A percentile compares a stretch with the other conserved stretches of the same genome.
Conservation (phyloP, 1,140 invertebrate genomes). For the Calliopsis andreniformis region DNA sequence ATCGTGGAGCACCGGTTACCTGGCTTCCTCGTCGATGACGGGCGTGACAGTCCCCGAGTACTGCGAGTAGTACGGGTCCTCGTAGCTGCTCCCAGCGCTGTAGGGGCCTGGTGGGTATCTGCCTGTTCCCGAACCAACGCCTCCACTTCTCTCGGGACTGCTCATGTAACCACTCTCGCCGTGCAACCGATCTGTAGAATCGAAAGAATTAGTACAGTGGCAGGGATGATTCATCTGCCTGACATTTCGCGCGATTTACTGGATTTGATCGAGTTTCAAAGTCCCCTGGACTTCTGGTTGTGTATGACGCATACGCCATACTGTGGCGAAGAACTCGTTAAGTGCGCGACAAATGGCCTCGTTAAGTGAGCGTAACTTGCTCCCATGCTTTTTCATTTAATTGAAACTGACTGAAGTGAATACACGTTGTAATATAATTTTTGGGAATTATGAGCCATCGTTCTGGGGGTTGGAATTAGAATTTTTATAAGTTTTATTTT, state of each 20-base stretch:
- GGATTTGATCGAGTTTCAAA: neutral
- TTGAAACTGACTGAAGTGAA: no score
- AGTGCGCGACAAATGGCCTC: no score
- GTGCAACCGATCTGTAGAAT: constrained; percentile 81
- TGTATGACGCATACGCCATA: no score
- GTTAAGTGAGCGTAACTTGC: no score
- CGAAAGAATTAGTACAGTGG: neutral
- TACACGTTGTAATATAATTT: no score
- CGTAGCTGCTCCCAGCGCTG: constrained; percentile 86
- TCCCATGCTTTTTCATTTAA: no score
- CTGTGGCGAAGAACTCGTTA: no score
- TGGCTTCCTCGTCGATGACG: constrained; percentile 94
- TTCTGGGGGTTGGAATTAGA: no score
- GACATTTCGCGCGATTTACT: neutral
- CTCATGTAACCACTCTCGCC: constrained; percentile 91
- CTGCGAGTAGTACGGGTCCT: constrained; percentile 93
- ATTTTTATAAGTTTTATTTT: no score
- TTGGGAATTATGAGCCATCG: no score
- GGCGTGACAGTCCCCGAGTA: constrained; percentile 92
- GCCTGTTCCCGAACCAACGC: constrained; percentile 70
- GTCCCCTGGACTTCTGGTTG: no score
- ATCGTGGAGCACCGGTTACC: constrained; percentile 81
- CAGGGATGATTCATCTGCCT: constrained; percentile 1
- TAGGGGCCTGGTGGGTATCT: constrained; percentile 77
- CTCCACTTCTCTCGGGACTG: constrained; percentile 89